Conservation (phyloP, 2,888 invertebrate species). For the Orchestes rusci region DNA sequence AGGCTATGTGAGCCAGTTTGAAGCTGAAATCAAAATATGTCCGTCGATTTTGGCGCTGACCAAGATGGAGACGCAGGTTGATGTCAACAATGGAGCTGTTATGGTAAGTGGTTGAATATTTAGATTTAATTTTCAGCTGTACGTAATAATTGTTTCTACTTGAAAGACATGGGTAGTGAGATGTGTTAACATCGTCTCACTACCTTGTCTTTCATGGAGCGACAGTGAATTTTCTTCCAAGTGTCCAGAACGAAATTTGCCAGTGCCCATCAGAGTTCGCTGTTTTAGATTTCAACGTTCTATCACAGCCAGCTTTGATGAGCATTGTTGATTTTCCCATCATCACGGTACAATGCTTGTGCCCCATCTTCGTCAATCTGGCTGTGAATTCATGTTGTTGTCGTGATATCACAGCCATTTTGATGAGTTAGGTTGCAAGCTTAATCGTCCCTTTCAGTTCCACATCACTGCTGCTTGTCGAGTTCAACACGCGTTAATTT, state of each 20-base stretch:
- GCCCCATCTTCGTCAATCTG: slow-evolving; percentile 74
- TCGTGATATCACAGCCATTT: slow-evolving; percentile 93
- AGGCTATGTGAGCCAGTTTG: slow-evolving; percentile 51
- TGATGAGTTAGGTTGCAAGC: slow-evolving; percentile 71
- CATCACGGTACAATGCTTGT: slow-evolving; percentile 28
- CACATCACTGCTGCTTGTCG: too few relatives aligned
- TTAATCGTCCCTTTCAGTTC: slow-evolving; percentile 5
- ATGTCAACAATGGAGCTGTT: slow-evolving; percentile 50
- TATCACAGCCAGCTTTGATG: slow-evolving; percentile 97
- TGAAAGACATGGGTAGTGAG: slow-evolving; percentile 99
- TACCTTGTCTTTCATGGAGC: slow-evolving; percentile 97
- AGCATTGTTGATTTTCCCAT: slow-evolving; percentile 57
- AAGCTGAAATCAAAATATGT: slow-evolving; percentile 58
- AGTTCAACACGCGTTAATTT: slow-evolving; percentile 65
- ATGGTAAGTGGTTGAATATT: slow-evolving; percentile 39
- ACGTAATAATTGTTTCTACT: slow-evolving; percentile 43
- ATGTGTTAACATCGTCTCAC: slow-evolving; percentile 81
- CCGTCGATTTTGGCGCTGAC: slow-evolving; percentile 55
- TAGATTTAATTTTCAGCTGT: neutral
- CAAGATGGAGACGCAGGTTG: slow-evolving; percentile 45
- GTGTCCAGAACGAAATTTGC: slow-evolving; percentile 26
- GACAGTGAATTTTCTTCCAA: slow-evolving; percentile 29
- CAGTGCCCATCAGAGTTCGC: slow-evolving; percentile 47
- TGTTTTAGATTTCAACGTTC: slow-evolving; percentile 66
- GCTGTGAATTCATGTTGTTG: slow-evolving; percentile 71